Percentiles rank a stretch among this genome's conserved stretches.
Conservation (phyloP, 2,797 vertebrate genomes). For the Microctenopoma stevenorrisi region DNA sequence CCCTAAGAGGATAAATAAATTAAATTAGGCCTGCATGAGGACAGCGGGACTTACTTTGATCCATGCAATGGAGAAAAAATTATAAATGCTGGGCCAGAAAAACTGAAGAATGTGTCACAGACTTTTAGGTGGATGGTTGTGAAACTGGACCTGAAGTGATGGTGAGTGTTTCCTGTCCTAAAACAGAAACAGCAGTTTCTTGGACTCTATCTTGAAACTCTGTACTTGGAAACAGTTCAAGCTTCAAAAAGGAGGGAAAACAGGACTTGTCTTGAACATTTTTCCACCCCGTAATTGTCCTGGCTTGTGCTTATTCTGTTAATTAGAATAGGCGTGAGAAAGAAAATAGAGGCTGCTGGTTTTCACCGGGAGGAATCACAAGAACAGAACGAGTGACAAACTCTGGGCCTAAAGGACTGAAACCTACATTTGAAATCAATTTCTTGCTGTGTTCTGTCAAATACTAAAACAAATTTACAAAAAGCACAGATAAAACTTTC, state of each 20-base stretch:
- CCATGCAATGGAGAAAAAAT: conserved; percentile 38
- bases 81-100: conserved; percentile 30
- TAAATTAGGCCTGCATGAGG: conserved; percentile 47
- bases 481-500: conserved; percentile 15
- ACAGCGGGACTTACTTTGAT: conserved; percentile 53
- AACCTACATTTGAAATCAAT: no score
- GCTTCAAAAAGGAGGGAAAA: conserved; percentile 40
- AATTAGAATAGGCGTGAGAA: conserved; percentile 44
- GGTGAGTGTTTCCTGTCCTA: conserved; percentile 57
- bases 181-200: conserved; percentile 38
- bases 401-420: no score
- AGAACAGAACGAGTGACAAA: no score
- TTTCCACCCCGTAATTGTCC: conserved; percentile 43
- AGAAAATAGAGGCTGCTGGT: conserved; percentile 23
- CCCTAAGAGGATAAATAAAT: conserved; percentile 48
- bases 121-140: conserved; percentile 26
- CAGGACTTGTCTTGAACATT: conserved; percentile 33
- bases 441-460: conserved; percentile 28
- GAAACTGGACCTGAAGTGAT: conserved; percentile 48
- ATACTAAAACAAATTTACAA: conserved; percentile 15
- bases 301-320: conserved; percentile 58
- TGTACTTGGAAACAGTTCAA: conserved; percentile 27
- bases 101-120: conserved; percentile 28
- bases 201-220: conserved; percentile 46
- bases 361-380: not conserved